Evolutionary conservation across 2,113 vertebrate species (phyloP).

Genomic region (Bettongia penicillata): DNA sequence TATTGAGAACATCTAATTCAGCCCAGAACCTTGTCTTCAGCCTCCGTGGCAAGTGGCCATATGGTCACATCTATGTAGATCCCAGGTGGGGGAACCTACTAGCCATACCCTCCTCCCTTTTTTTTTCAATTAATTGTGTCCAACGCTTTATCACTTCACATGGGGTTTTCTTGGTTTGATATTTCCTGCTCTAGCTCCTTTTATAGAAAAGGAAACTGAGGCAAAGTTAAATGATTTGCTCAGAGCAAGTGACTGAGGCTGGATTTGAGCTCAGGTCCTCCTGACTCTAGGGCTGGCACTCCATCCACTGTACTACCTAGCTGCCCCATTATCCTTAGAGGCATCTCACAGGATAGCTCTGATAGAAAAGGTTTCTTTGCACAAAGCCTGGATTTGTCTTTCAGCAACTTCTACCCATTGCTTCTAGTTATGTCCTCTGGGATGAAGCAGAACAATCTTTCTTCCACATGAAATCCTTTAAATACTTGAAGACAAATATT

Average conservation of each 20-base stretch:
- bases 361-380: background rate
- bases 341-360: background rate
- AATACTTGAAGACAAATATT: background rate
- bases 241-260: background rate
- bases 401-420: background rate
- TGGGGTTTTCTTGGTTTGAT: background rate
- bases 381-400: background rate
- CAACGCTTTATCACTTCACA: background rate
- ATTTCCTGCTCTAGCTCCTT: background rate
- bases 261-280: background rate
- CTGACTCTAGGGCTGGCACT: background rate
- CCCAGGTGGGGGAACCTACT: background rate
- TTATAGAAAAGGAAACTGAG: background rate
- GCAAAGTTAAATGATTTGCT: background rate
- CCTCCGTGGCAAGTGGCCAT: background rate
- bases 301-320: background rate
- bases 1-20: background rate
- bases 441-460: background rate
- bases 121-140: background rate
- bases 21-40: background rate
- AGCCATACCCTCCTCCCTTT: background rate
- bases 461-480: background rate
- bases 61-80: background rate
- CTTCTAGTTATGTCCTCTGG: background rate
- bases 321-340: background rate